Base-by-base conservation (phyloP, 2,113 vertebrate species). In the Benitochromis conjunctus region DNA sequence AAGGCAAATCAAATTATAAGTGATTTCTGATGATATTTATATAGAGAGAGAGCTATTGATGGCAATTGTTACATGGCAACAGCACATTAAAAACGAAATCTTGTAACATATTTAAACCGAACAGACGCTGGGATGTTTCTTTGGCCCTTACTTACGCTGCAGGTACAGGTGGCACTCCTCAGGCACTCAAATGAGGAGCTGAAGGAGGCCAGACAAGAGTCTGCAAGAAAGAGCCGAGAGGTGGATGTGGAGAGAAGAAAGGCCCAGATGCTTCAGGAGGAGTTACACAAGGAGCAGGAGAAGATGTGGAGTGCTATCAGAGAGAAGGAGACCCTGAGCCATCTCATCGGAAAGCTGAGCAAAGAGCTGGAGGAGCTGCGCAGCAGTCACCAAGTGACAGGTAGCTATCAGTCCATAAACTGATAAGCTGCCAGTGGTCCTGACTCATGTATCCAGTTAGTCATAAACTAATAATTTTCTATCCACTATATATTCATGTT, bases 101-200 rank as follows among this genome's bases (percentile, higher is more conserved):
- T 69, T 13, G 36, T 26, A 76, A 83, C 29, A 38, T 31, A 38
- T 21, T 74, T 74, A 14, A 66, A 81, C 38, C 21, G 43, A 66
- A 29, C 36, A 41, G 14, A 24, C 4, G 0, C 34, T 64, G 60
- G n/a, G 60, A 66, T 66, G 18, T 29, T 83, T 24, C 21, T 43
- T 85, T 64, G 19, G 54, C 36, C 10, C 16, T 74, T 46, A 14
- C 79, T 58, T 56, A 8, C 46, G 41, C 53, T 81, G 14, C 91
- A 94, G 94, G 83, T 84, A 31, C 83, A 53, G 18, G 34, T 64
- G 34, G 38, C 54, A 13, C 83, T 93, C 46, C 80, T 92, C 53
- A 77, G 64, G 62, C 86, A 77, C 66, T 84, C 86, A 14, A 82
- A 90, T 62, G 92, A 87, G 83, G 85, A 91, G 57, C 87, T 94